Percentiles rank a stretch among this genome's conserved stretches.
phyloP scores from a whole-genome alignment of 2,797 vertebrate species.

The Prunella strophiata region DNA sequence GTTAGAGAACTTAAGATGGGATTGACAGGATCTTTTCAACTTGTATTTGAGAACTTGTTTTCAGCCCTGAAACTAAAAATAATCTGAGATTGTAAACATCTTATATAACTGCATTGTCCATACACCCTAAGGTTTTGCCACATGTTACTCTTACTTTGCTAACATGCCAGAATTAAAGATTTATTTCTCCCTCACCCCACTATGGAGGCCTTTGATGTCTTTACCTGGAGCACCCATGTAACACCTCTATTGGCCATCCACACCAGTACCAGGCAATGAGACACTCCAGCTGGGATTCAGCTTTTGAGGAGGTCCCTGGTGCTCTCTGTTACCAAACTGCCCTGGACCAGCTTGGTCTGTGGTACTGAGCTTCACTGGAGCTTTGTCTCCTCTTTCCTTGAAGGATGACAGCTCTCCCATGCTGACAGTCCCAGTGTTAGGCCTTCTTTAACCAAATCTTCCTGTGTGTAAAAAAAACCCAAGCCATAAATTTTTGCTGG shows the following conservation, averaged over 20 bases:
- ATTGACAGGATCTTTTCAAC: neutral
- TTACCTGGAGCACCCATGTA: neutral
- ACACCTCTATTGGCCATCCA: neutral
- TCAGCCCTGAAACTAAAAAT: constrained; percentile 38
- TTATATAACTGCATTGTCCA: constrained; percentile 37
- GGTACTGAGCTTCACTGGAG: neutral
- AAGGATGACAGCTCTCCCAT: neutral
- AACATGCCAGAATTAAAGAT: neutral
- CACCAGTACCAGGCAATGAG: neutral
- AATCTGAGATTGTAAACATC: constrained; percentile 41
- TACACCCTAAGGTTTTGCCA: constrained; percentile 19
- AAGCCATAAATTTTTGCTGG: neutral
- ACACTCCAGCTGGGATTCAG: neutral
- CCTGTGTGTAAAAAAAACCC: neutral
- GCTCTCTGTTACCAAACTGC: neutral
- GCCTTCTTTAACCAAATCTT: neutral
- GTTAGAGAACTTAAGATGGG: neutral
- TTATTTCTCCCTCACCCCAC: neutral
- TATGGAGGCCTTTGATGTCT: neutral
- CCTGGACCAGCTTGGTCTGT: neutral
- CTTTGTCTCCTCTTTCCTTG: neutral
- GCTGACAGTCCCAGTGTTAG: neutral
- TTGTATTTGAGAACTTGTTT: neutral
- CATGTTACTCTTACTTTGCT: neutral
- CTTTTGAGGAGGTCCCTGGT: neutral